Base-by-base conservation (phyloP, 2,888 invertebrate genomes). In the Empis stercorea region DNA sequence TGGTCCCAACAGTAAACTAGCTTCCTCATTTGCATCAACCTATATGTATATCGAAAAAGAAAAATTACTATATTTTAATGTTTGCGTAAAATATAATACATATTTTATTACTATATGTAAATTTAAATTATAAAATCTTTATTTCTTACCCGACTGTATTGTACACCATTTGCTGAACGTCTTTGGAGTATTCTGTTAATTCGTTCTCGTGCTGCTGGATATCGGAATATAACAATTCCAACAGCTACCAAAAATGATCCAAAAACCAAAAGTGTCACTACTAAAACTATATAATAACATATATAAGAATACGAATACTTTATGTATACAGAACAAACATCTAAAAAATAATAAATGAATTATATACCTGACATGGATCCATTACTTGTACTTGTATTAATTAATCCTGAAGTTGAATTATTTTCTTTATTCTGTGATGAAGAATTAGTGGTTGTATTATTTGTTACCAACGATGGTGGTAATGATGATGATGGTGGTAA, bases 71-170 rank as follows among this genome's bases (percentile, higher is more conserved):
- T n/a, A n/a, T n/a, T n/a, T n/a, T n/a, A n/a, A n/a, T n/a, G n/a
- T n/a, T n/a, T n/a, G n/a, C n/a, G n/a, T n/a, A n/a, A n/a, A n/a
- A n/a, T n/a, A n/a, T n/a, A n/a, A n/a, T n/a, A n/a, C n/a, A n/a
- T n/a, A n/a, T n/a, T n/a, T n/a, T n/a, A n/a, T n/a, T n/a, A n/a
- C n/a, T n/a, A n/a, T 7, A 27, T 27, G 20, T 20, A 20, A 32
- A 32, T 5, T 32, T 32, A 32, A 13, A 4, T 34, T 34, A n/a
- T n/a, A 13, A 34, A 34, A 34, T 32, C 4, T 82, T 40, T 36
- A 37, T 37, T 34, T 13, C 40, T 40, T 40, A 40, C 40, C 27
- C 40, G 20, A 20, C 20, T 23, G 27, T 40, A 40, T n/a, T 27
- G 40, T 27, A 40, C 27, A 27, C 40, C 27, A 40, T 14, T 27